Conservation (phyloP, 2,113 vertebrate genomes). For the Tamias sibiricus region DNA sequence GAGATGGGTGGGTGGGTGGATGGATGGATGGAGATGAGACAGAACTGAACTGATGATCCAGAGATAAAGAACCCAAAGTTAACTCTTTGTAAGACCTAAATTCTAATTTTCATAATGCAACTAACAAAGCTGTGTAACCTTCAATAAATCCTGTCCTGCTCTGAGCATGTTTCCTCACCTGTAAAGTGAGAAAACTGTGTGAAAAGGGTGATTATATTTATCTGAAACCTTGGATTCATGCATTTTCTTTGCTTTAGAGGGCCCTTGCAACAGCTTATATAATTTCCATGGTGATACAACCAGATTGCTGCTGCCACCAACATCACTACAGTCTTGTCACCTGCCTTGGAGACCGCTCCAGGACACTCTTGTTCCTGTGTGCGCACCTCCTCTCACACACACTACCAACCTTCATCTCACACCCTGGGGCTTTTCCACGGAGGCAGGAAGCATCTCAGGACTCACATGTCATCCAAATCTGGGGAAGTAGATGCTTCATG, state of each 20-base stretch:
- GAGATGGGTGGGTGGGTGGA: background rate
- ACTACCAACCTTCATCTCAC: background rate
- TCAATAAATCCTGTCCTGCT: background rate
- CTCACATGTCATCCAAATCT: background rate
- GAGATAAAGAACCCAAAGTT: background rate
- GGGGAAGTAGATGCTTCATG: background rate
- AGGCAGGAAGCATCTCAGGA: background rate
- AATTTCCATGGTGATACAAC: accelerated
- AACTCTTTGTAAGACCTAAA: background rate
- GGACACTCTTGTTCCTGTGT: accelerated
- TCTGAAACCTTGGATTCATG: background rate
- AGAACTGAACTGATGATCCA: background rate
- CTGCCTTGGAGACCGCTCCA: background rate
- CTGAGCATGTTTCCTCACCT: background rate
- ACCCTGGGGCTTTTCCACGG: background rate
- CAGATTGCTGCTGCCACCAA: background rate
- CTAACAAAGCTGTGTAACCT: background rate
- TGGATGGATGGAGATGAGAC: background rate
- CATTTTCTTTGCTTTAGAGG: background rate
- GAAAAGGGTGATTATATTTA: background rate
- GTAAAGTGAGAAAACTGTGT: background rate
- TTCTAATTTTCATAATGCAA: constrained; percentile 2
- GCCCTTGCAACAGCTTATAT: background rate
- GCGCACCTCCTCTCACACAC: background rate
- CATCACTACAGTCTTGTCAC: background rate